Base-by-base conservation (phyloP, 2,888 invertebrate species). In the Orthonevra nobilis region DNA sequence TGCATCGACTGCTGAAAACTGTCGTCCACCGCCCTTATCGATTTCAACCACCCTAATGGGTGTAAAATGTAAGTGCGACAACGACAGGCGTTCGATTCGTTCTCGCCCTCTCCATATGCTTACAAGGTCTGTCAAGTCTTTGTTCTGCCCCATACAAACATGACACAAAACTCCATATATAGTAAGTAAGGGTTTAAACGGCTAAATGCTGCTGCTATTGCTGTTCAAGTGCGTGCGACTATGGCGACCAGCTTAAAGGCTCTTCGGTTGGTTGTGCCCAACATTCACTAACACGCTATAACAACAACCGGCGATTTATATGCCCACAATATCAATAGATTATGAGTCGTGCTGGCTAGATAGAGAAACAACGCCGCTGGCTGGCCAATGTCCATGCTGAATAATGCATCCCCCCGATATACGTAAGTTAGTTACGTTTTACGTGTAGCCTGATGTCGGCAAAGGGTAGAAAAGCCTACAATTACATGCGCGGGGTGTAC, bases 321-420 rank as follows among this genome's bases (percentile, higher is more conserved):
- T 79, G 79, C 79, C 73, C 66, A 79, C 68, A 73, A 58, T 58
- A 66, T 77, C 46, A 77, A 77, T 77, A 77, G 58, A 77, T 64
- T 66, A 77, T 77, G 61, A 75, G 28, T 61, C 66, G 38, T 66
- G n/a, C n/a, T n/a, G n/a, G n/a, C n/a, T n/a, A n/a, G 32, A 28
- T 44, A 56, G 52, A 66, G 44, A 46, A 10, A 36, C 19, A 12
- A 52, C 58, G 46, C 64, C 60, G 77, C 40, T 74, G 77, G 58
- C 70, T 77, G 72, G 60, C 79, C 79, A 79, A 79, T 79, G 79
- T 44, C 79, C 73, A 68, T 73, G 48, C 73, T 79, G 56, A 79
- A 79, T 79, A 73, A 79, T 79, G 72, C 61, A 73, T 79, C 72
- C 52, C 38, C 46, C n/a, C n/a, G n/a, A n/a, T n/a, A 26, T 40